phyloP scores from a whole-genome alignment of 1,140 invertebrate genomes.

The Bombus difficillimus region DNA sequence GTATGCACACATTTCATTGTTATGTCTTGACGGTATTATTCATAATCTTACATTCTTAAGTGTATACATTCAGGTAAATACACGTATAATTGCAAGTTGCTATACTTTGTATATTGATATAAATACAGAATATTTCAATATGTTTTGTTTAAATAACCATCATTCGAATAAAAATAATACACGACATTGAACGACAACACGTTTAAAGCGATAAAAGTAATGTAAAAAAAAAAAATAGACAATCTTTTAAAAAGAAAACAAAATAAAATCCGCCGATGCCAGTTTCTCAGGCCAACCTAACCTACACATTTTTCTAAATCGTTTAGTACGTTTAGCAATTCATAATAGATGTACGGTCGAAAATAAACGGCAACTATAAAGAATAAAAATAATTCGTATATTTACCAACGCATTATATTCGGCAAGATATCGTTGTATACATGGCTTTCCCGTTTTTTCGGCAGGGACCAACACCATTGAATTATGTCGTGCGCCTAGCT shows the following conservation, averaged over 20 bases:
- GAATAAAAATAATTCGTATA: conserved; percentile 18
- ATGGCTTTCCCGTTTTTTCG: conserved; percentile 67
- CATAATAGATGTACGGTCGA: background rate
- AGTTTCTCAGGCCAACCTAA: conserved; percentile 76
- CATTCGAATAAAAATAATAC: conserved; percentile 1
- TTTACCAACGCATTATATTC: conserved; percentile 70
- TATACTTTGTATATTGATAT: conserved; percentile 70
- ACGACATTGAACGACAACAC: conserved; percentile 27
- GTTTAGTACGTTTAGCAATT: conserved; percentile 35
- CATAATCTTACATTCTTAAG: conserved; percentile 8
- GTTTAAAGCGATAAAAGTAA: conserved; percentile 51
- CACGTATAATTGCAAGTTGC: conserved; percentile 10
- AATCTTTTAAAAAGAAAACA: conserved; percentile 63
- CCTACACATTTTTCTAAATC: conserved; percentile 73
- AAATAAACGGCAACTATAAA: background rate
- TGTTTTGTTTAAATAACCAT: background rate
- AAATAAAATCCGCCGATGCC: conserved; percentile 72
- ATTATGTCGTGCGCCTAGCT: conserved; percentile 58
- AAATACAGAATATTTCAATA: conserved; percentile 69
- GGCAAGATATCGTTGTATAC: conserved; percentile 54
- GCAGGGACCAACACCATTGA: conserved; percentile 64
- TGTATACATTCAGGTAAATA: background rate
- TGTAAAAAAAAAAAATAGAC: conserved; percentile 62
- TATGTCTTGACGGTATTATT: conserved; percentile 16
- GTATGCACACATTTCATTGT: background rate